phyloP scores from a whole-genome alignment of 2,113 vertebrate species.

The Kobus ellipsiprymnus region DNA sequence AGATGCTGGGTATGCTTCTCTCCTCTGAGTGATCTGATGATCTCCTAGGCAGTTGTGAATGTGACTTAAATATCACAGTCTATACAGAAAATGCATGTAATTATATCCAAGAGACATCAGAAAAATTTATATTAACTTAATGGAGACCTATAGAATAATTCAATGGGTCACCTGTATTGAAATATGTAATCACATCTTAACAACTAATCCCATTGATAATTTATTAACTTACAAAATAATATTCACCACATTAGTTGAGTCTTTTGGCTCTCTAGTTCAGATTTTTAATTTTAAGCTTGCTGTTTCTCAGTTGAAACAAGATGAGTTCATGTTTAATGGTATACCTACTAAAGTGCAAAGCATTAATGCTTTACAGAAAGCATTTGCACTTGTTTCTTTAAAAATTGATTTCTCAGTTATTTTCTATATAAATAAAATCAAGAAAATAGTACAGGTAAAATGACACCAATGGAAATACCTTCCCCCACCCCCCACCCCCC shows the following conservation, averaged over 20 bases:
- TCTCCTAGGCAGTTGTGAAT: conserved; percentile 25
- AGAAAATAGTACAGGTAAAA: neutral
- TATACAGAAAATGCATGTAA: neutral
- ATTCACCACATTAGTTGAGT: neutral
- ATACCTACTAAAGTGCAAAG: neutral
- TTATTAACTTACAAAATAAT: neutral
- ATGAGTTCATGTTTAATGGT: neutral
- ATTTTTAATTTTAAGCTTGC: conserved; percentile 30
- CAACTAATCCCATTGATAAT: neutral
- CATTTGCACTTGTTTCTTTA: neutral
- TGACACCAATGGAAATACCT: neutral
- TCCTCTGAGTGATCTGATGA: neutral
- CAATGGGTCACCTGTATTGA: neutral
- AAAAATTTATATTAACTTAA: neutral
- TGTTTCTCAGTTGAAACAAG: neutral
- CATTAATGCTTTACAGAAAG: neutral
- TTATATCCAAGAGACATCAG: neutral
- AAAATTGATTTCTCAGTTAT: neutral
- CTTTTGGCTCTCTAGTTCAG: neutral
- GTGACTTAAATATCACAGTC: neutral
- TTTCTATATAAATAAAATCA: neutral
- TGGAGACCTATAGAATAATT: neutral
- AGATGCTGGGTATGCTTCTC: neutral
- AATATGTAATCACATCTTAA: neutral
- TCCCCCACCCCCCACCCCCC: too few relatives aligned